Evolutionary conservation across 1,140 invertebrate genomes (phyloP).

Genomic region (Cyrtorhinus lividipennis): DNA sequence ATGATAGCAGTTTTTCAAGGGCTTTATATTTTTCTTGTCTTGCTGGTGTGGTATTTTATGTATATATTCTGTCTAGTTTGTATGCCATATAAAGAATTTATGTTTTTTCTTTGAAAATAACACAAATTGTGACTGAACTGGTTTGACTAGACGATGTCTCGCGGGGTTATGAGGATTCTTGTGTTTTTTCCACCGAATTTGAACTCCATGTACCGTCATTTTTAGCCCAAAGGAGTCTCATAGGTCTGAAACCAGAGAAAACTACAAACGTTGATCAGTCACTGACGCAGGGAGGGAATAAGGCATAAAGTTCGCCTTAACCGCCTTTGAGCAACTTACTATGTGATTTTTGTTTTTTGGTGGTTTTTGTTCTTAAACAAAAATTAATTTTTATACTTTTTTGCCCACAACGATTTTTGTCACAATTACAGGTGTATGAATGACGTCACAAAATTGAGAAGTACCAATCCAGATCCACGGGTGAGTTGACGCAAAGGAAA

Average conservation of each 20-base stretch:
- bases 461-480: background rate
- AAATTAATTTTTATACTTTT: background rate
- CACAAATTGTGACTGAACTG: too few species aligned
- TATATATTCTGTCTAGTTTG: background rate
- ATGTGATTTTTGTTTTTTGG: background rate
- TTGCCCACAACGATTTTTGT: background rate
- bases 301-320: background rate
- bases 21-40: background rate
- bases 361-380: background rate
- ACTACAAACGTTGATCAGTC: background rate
- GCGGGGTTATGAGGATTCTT: too few species aligned
- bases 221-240: background rate
- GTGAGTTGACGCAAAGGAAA: background rate
- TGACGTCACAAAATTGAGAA: background rate
- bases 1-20: background rate
- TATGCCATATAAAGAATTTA: too few species aligned
- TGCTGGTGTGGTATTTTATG: background rate
- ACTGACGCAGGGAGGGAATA: background rate
- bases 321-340: background rate
- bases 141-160: too few species aligned
- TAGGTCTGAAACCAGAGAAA: background rate
- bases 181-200: too few species aligned
- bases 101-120: too few species aligned
- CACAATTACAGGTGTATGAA: conserved; percentile 2
- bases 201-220: too few species aligned